phyloP scores from a whole-genome alignment of 2,888 invertebrate genomes.

The Spilarctia lutea region DNA sequence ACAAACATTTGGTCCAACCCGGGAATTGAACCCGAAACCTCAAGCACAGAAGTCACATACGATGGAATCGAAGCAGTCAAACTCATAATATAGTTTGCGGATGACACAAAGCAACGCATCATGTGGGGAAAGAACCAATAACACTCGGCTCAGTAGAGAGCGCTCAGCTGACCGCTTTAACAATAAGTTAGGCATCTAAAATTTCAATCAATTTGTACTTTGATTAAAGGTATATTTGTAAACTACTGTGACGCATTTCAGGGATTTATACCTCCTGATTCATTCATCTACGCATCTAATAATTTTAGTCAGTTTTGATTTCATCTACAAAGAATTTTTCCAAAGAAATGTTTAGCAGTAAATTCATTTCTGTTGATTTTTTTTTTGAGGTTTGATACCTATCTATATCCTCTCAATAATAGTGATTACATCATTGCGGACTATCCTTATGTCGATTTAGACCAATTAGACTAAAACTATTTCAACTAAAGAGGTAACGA shows the following conservation, averaged over 20 bases:
- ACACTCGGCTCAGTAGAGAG: too few species aligned
- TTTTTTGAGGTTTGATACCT: not conserved
- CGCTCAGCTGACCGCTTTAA: too few species aligned
- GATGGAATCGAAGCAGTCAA: too few species aligned
- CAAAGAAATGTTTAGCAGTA: not conserved
- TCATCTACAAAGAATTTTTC: not conserved
- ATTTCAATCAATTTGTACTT: not conserved
- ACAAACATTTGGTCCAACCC: too few species aligned
- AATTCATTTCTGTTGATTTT: not conserved
- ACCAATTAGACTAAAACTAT: not conserved
- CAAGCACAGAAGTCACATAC: too few species aligned
- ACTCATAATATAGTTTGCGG: too few species aligned
- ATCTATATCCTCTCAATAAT: not conserved
- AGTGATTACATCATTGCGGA: not conserved
- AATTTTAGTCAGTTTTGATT: not conserved
- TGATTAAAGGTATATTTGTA: not conserved
- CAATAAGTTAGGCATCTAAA: not conserved
- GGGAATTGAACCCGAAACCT: too few species aligned
- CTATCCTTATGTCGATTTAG: not conserved
- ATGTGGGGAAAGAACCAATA: too few species aligned
- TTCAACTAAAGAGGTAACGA: not conserved
- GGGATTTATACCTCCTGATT: not conserved
- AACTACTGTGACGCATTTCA: not conserved
- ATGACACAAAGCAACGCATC: too few species aligned
- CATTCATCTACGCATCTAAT: not conserved